phyloP scores from a whole-genome alignment of 2,797 vertebrate genomes.

The Iguana delicatissima region DNA sequence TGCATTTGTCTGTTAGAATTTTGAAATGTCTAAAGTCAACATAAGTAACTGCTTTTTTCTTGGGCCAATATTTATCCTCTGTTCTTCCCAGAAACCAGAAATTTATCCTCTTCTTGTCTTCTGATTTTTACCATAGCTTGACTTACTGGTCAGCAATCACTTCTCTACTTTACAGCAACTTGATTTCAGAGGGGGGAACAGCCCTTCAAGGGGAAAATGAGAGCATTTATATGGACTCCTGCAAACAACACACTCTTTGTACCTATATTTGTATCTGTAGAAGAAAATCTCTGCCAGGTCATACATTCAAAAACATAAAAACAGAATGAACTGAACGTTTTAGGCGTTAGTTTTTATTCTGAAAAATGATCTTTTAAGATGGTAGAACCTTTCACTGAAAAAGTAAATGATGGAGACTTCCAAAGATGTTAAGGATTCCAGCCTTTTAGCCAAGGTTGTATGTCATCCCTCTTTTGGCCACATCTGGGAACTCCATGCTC shows the following conservation, averaged over 20 bases:
- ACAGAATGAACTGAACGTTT: neutral
- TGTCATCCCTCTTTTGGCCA: neutral
- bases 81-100: neutral
- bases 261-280: neutral
- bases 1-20: neutral
- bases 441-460: neutral
- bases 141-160: neutral
- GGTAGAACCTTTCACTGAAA: neutral
- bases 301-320: neutral
- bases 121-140: neutral
- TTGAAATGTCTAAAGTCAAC: neutral
- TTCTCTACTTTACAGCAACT: neutral
- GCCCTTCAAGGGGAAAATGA: slow-evolving; percentile 31
- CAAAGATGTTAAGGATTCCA: neutral
- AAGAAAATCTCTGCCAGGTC: neutral
- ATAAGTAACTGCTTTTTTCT: neutral
- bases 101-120: neutral
- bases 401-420: neutral
- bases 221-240: fast-evolving
- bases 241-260: neutral
- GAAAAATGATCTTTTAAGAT: neutral
- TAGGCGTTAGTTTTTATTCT: neutral
- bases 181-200: neutral
- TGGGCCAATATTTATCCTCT: neutral
- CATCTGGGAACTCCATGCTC: neutral